Evolutionary conservation across 2,888 invertebrate species (phyloP), one percentile per base, ranked within the genome.

Genomic region (Eupsilia transversa): DNA sequence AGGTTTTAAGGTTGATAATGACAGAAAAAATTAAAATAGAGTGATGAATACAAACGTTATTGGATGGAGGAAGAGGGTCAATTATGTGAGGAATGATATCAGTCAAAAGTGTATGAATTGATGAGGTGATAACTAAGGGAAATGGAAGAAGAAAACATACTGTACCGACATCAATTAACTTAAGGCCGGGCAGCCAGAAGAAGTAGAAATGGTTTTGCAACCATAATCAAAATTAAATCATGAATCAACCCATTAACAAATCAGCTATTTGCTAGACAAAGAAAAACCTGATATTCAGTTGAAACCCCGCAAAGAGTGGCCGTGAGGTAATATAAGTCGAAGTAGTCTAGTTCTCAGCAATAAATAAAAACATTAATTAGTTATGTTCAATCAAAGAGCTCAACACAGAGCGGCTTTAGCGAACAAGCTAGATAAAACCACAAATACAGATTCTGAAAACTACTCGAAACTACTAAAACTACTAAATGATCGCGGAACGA

Each of bases 391-490:
- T 57, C n/a, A 60, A 68, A 57, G 14, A n/a, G 1, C 1, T 35
- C 1, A 38, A 54, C 9, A 43, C 33, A 35, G n/a, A 43, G 70
- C 30, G 38, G 14, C n/a, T 35, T 43, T 1, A 69, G 3, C 3
- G 14, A 33, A 60, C 43, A 57, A 30, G 17, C 30, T 23, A 49
- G 17, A 49, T 65, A n/a, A 56, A 60, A 61, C 17, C 46, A 49
- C 41, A 64, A 43, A 65, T 64, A 70, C 52, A 56, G 10, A n/a
- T 57, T 79, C 46, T n/a, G 35, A 59, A 35, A 73, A 57, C 63
- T 10, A 46, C 38, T 59, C n/a, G n/a, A n/a, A n/a, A n/a, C n/a
- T n/a, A n/a, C n/a, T n/a, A n/a, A n/a, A n/a, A n/a, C 63, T 10
- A 46, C 38, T 59, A 46, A 59, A 72, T 23, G 17, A 67, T 30